Evolutionary conservation across 2,797 vertebrate species (phyloP).

Genomic region (Anguilla pacifica): DNA sequence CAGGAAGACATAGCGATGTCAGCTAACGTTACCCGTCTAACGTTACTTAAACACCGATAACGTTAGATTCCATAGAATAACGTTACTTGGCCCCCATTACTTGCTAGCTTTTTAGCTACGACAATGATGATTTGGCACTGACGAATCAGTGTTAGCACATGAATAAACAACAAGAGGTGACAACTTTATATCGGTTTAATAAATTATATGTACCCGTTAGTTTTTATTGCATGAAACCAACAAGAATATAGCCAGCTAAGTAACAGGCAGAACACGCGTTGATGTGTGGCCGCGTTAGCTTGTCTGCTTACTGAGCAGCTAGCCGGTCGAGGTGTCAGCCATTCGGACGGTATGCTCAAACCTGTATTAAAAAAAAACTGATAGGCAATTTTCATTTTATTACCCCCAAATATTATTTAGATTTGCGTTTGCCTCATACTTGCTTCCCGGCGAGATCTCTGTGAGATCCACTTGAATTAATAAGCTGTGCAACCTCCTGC

Average conservation of each 20-base stretch:
- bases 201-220: background rate
- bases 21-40: slow-evolving; percentile 33
- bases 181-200: background rate
- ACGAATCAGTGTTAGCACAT: background rate
- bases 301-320: background rate
- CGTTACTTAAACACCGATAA: background rate
- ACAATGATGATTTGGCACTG: background rate
- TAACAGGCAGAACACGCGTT: background rate
- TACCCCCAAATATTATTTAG: background rate
- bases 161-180: background rate
- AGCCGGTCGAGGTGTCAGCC: slow-evolving; percentile 11
- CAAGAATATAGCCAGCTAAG: background rate
- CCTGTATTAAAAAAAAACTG: background rate
- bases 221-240: background rate
- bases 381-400: background rate
- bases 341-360: background rate
- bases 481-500: slow-evolving; percentile 91
- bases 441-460: slow-evolving; percentile 97
- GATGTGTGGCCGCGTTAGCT: background rate
- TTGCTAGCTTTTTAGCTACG: background rate
- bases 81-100: background rate
- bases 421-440: slow-evolving; percentile 55
- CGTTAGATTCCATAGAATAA: background rate
- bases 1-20: slow-evolving; percentile 16
- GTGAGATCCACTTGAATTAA: slow-evolving; percentile 95